A percentile compares a stretch with the other conserved stretches of the same genome.
These are phyloP conservation scores for Drosophila rufa DNA, from an alignment of 1,140 invertebrate genomes.

Conservation along the genomic window DNA sequence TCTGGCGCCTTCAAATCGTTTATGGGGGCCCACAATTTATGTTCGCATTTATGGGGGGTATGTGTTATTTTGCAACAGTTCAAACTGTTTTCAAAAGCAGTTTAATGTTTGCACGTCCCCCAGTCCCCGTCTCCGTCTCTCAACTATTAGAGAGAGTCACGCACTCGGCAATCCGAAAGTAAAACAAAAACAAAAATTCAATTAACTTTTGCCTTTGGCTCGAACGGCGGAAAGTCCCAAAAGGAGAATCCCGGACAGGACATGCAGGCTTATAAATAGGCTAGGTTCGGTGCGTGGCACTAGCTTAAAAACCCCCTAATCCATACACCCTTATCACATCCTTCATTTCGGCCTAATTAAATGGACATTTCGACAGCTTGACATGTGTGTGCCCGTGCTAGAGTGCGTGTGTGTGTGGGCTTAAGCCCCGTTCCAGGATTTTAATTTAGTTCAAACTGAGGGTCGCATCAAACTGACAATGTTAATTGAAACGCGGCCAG, in stretches of 20 bases:
- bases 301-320: slow-evolving; percentile 47
- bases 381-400: slow-evolving; percentile 30
- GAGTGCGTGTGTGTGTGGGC: not conserved
- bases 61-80: slow-evolving; percentile 15
- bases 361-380: slow-evolving; percentile 66
- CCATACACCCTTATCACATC: slow-evolving; percentile 56
- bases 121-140: not conserved
- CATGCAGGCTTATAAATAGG: slow-evolving; percentile 35
- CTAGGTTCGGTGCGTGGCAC: slow-evolving; percentile 20
- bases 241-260: slow-evolving; percentile 3
- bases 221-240: slow-evolving; percentile 9
- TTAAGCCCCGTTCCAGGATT: slow-evolving; percentile 25
- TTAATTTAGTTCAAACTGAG: slow-evolving; percentile 52
- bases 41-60: slow-evolving; percentile 12
- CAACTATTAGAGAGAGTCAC: slow-evolving; percentile 44
- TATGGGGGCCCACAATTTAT: slow-evolving; percentile 30
- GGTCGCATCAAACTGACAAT: slow-evolving; percentile 64
- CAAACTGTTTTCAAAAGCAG: slow-evolving; percentile 17
- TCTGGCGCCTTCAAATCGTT: slow-evolving; percentile 39
- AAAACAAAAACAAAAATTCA: slow-evolving; percentile 77
- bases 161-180: slow-evolving; percentile 60
- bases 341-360: slow-evolving; percentile 64
- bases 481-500: slow-evolving; percentile 72
- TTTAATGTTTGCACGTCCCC: slow-evolving; percentile 7
- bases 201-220: slow-evolving; percentile 62